Base-by-base conservation (phyloP, 2,888 invertebrate species). In the Zygaena filipendulae region DNA sequence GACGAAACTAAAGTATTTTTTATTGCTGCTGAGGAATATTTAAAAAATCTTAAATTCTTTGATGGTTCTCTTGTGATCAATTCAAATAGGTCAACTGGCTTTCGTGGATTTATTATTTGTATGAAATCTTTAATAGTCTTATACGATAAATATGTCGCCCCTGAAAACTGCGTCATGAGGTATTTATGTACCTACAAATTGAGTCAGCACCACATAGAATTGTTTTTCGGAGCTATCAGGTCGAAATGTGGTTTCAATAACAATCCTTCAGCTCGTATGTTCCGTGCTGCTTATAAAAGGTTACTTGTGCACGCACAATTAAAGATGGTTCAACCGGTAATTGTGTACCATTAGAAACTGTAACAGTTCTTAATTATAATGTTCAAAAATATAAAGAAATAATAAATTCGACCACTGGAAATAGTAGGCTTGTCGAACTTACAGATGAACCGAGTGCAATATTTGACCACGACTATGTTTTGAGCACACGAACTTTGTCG, bases 161-260 rank as follows among this genome's bases (percentile, higher is more conserved):
- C 16, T 6, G 16, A 16, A 19, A 22, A 25, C n/a, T 22, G n/a
- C 18, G 8, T 11, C 11, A 13, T 38, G 11, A 11, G 22, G 13
- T 35, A 27, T 10, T 14, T 35, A 20, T 25, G 27, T 21, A 35
- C 32, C 3, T 35, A 35, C 10, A 38, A 38, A 19, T 10, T 33
- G 9, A 26, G 11, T 6, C 36, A 33, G 10, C 30, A 33, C 8
- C 30, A 32, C 12, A 10, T 32, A 7, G 20, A 38, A 13, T 11
- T 32, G 2, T 38, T 38, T 27, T 37, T 37, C 22, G 27, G 30
- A 6, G 32, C 35, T n/a, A 31, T 38, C 2, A n/a, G 38, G 14
- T 18, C 33, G 1, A 22, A 29, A 25, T 27, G 33, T 26, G 38
- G 38, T 2, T 35, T 29, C 11, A 38, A 38, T 19, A 35, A 31